These are phyloP conservation scores for Podarcis muralis DNA, from an alignment of 2,113 vertebrate genomes.

Conservation along the genomic window DNA sequence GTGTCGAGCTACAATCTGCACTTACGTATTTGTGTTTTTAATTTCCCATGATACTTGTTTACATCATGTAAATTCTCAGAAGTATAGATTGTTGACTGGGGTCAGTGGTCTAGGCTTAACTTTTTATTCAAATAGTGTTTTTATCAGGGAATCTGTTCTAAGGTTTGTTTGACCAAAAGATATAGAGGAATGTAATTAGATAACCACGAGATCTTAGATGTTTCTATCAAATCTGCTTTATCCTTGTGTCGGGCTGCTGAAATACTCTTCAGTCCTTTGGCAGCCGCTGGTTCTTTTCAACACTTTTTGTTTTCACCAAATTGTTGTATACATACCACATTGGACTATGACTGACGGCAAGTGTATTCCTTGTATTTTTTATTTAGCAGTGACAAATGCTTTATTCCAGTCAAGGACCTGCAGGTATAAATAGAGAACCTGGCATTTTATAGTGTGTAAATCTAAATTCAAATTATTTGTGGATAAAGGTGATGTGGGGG, in stretches of 20 bases:
- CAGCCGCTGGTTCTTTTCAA: constrained; percentile 47
- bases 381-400: not conserved
- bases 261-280: constrained; percentile 36
- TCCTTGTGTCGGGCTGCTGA: constrained; percentile 25
- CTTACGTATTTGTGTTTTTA: constrained; percentile 28
- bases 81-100: constrained; percentile 52
- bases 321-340: not conserved
- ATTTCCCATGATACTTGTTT: constrained; percentile 38
- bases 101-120: constrained; percentile 51
- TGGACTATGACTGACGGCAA: not conserved
- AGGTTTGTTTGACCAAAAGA: constrained; percentile 77
- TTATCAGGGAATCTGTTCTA: constrained; percentile 69
- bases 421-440: not conserved
- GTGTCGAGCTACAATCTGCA: constrained; percentile 63
- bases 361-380: accelerated
- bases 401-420: accelerated
- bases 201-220: not conserved
- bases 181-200: constrained; percentile 49
- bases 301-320: constrained; percentile 52
- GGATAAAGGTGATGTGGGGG: not conserved
- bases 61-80: constrained; percentile 47
- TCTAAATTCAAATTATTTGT: not conserved
- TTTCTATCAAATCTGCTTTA: constrained; percentile 37
- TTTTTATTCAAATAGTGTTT: constrained; percentile 59
- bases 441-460: not conserved